phyloP scores from a whole-genome alignment of 2,888 invertebrate species.

The Hirtodrosophila histrioides region DNA sequence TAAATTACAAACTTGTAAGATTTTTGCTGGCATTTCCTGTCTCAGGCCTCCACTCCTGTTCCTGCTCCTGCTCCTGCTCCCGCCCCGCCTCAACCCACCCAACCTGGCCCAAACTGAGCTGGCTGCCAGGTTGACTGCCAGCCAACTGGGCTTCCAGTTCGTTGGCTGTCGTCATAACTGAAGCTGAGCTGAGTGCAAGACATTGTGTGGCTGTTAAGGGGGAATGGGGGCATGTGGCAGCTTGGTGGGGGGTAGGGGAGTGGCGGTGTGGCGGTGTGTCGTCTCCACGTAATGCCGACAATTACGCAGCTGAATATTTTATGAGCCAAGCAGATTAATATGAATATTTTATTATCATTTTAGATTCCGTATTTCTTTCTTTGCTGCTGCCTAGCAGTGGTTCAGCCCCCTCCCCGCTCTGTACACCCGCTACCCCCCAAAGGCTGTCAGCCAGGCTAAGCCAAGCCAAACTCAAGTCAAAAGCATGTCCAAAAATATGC shows the following conservation, averaged over 20 bases:
- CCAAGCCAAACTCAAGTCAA: conserved; percentile 61
- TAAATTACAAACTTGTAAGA: conserved; percentile 76
- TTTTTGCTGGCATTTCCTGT: conserved; percentile 69
- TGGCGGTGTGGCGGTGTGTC: background rate
- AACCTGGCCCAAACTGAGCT: too few species aligned
- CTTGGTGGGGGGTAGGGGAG: background rate
- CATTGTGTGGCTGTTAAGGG: conserved; percentile 7
- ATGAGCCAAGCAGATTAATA: conserved; percentile 80
- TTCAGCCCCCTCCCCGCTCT: background rate
- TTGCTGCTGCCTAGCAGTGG: conserved; percentile 4
- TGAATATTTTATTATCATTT: conserved; percentile 82
- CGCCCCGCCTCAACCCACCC: background rate
- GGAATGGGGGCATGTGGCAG: background rate
- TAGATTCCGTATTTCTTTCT: conserved; percentile 69
- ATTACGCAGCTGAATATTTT: conserved; percentile 80
- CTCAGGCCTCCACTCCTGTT: background rate
- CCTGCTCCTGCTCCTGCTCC: too few species aligned
- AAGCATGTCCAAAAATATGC: conserved; percentile 71
- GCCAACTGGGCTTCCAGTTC: conserved; percentile 29
- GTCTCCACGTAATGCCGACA: conserved; percentile 72
- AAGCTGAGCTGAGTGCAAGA: conserved; percentile 37
- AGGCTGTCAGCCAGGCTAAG: conserved; percentile 30
- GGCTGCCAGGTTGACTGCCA: conserved; percentile 12
- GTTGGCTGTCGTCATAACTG: conserved; percentile 35
- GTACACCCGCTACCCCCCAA: background rate